Base-by-base conservation (phyloP, 2,888 invertebrate species). In the Pollenia labialis region DNA sequence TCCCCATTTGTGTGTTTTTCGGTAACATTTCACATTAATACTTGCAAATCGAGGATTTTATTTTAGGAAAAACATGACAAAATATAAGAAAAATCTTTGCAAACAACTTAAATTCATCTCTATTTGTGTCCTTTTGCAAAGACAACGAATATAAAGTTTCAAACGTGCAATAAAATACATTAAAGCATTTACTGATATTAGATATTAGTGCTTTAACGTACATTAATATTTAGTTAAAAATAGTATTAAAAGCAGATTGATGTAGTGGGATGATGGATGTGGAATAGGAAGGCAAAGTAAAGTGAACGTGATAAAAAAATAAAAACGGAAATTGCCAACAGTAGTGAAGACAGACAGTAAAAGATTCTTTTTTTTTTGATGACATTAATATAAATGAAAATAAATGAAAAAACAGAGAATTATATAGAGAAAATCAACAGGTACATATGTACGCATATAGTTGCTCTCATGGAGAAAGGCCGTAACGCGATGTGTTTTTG, bases 11-110 rank as follows among this genome's bases (percentile, higher is more conserved):
- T 69, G 56, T 69, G 68, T 52, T 42, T 74, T 81, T 81, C 81
- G 62, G 66, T 54, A 81, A 56, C 68, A 62, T 74, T 85, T 68
- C 44, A 56, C 74, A 74, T 85, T 54, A 68, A 74, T 62, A 74
- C 74, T 77, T 56, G 54, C 69, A 56, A 81, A 81, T 79, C 74
- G 56, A 72, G 48, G 23, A 48, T 16, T 58, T 62, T 48, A 18
- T 42, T 16, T 74, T 52, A 11, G 60, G 32, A 14, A 10, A 42
- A 18, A 74, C 44, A 10, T n/a, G 1, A 23, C 0, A 32, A 32
- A 32, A 32, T 32, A 6, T 32, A 6, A 32, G 32, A 32, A 32
- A 32, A 32, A 32, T 23, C 32, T 32, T 32, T 6, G 4, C 6
- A 32, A 32, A 32, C 40, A 42, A 74, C 58, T 68, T 46, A 66